Base-by-base conservation (phyloP, 1,140 invertebrate genomes). In the Drosophila orena region DNA sequence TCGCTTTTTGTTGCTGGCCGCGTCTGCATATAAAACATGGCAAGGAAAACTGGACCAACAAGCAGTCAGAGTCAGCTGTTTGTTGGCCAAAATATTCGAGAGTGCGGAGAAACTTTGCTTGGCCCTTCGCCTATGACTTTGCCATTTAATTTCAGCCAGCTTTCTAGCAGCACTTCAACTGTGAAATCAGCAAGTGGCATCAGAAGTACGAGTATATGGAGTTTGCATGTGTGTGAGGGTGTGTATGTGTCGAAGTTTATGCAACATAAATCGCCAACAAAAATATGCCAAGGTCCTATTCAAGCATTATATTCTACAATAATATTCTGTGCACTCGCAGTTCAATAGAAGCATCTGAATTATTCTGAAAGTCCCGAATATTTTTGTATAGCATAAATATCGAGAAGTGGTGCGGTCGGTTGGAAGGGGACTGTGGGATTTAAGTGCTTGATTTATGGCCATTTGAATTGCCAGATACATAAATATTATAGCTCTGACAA, bases 361-460 rank as follows among this genome's bases (percentile, higher is more conserved):
- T 57, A 57, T 71, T 70, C 52, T 8, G 17, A 70, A 12, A 47
- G 66, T 34, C 42, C 64, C 30, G 69, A 57, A 70, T 69, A 70
- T 56, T 57, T 56, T 40, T 34, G 17, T 65, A 59, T 27, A 5
- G 17, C 38, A 57, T 44, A 46, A 57, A 57, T 27, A 62, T 62
- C 27, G 14, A 43, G 60, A n/a, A 37, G 15, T 22, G 50, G 59
- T 20, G 44, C 10, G 11, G 17, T 27, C 49, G 20, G 54, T 68
- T 68, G 70, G 62, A 55, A 58, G 49, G 58, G 74, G 55, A 24
- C 68, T 59, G 59, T 64, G 61, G 64, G 79, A 62, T 66, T 81
- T 85, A 88, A 81, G 81, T 86, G 68, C 74, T 86, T 85, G 81
- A 85, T 85, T 85, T 85, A 85, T 85, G 64, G 69, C 73, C 76